A percentile compares a stretch with the other conserved stretches of the same genome.
phyloP scores from a whole-genome alignment of 2,797 vertebrate species.

The Neopelma chrysocephalum region DNA sequence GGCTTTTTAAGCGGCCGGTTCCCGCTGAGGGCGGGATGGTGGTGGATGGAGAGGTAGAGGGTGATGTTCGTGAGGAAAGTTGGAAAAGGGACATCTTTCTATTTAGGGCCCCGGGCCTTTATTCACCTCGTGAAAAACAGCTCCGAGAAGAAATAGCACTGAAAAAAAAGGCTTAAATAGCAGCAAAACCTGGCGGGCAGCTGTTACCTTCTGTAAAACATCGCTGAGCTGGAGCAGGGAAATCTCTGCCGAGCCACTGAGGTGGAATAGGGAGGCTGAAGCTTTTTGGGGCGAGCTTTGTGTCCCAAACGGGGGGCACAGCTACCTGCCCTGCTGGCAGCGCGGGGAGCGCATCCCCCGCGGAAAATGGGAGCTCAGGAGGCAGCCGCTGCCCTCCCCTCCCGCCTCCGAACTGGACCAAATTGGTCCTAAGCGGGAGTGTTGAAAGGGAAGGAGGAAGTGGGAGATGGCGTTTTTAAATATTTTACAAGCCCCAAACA shows the following conservation, averaged over 20 bases:
- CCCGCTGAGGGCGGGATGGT: background rate
- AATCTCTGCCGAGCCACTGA: background rate
- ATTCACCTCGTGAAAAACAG: background rate
- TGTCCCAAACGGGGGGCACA: background rate
- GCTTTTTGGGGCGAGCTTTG: background rate
- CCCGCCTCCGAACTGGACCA: constrained; percentile 1
- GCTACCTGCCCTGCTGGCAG: background rate
- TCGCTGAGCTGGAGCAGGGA: background rate
- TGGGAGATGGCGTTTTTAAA: background rate
- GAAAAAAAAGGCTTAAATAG: background rate
- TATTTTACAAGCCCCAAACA: constrained; percentile 53
- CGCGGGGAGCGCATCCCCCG: background rate
- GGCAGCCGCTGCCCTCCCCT: background rate
- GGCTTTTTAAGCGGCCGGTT: background rate
- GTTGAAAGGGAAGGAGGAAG: constrained; percentile 43
- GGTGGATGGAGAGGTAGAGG: background rate
- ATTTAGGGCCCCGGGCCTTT: background rate
- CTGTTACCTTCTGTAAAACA: background rate
- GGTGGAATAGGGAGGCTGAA: background rate
- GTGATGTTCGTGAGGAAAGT: background rate
- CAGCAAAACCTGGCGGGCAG: background rate
- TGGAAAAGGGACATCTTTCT: background rate
- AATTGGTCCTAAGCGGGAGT: background rate
- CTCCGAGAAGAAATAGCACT: background rate
- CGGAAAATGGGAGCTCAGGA: background rate